phyloP scores from a whole-genome alignment of 1,140 invertebrate genomes.

The Acromyrmex heyeri region DNA sequence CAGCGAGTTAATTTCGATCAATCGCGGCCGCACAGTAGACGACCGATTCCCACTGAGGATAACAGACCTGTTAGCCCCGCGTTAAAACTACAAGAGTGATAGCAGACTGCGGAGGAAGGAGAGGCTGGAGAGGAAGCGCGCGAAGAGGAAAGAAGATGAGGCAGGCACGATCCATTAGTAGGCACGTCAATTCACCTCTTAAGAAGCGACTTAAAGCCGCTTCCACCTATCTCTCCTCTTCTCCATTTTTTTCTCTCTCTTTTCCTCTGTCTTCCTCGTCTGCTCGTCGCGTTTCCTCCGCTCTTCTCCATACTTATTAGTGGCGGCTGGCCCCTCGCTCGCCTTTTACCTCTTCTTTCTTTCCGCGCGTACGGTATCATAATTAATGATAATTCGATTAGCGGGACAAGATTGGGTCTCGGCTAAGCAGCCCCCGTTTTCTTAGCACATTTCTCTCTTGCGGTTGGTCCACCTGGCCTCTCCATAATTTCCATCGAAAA shows the following conservation, averaged over 20 bases:
- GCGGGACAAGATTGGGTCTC: constrained; percentile 78
- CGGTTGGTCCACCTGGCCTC: background rate
- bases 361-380: constrained; percentile 73
- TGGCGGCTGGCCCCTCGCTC: constrained; percentile 56
- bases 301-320: constrained; percentile 75
- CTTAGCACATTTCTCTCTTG: constrained; percentile 18
- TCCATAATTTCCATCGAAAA: constrained; percentile 40
- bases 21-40: constrained; percentile 58
- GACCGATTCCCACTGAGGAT: constrained; percentile 73
- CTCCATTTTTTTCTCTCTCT: constrained; percentile 59
- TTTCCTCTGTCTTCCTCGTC: constrained; percentile 43
- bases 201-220: constrained; percentile 84
- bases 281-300: background rate
- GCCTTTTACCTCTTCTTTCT: constrained; percentile 66
- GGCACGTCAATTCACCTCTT: constrained; percentile 86
- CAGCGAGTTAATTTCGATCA: constrained; percentile 74
- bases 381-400: constrained; percentile 85
- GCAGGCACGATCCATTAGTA: constrained; percentile 86
- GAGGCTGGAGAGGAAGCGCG: constrained; percentile 7
- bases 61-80: constrained; percentile 80
- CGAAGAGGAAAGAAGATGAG: constrained; percentile 71
- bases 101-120: background rate
- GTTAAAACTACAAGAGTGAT: constrained; percentile 54
- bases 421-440: constrained; percentile 69
- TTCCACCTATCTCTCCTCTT: constrained; percentile 76